Evolutionary conservation across 2,888 invertebrate genomes (phyloP).

Genomic region (Tipula helvola): DNA sequence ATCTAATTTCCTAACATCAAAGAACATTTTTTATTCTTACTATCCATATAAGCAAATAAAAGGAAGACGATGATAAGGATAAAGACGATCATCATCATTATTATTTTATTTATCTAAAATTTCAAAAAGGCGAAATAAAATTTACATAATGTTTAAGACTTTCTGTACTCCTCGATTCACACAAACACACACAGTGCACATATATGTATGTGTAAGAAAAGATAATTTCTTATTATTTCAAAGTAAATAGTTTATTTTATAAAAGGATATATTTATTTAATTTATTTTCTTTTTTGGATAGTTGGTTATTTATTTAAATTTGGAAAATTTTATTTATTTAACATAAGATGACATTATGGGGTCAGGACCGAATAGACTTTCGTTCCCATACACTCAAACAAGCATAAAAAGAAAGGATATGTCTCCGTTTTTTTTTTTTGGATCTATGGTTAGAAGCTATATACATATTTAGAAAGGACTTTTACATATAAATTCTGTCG

Average conservation of each 20-base stretch:
- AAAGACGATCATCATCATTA: background rate
- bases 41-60: background rate
- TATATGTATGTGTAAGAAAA: background rate
- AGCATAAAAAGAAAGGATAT: background rate
- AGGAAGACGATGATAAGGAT: background rate
- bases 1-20: background rate
- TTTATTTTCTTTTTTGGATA: background rate
- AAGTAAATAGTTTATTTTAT: background rate
- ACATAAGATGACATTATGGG: background rate
- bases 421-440: background rate
- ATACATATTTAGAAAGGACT: background rate
- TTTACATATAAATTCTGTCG: background rate
- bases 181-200: background rate
- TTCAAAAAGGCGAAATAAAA: background rate
- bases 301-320: background rate
- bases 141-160: background rate
- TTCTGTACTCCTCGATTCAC: background rate
- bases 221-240: background rate
- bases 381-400: background rate
- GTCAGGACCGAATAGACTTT: background rate
- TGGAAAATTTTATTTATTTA: background rate
- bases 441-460: background rate
- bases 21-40: background rate
- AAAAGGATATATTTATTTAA: background rate
- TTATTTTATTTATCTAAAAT: background rate